Percentiles rank a stretch among this genome's conserved stretches.
Evolutionary conservation across 1,140 invertebrate genomes (phyloP).

Genomic region (Nasonia longicornis): DNA sequence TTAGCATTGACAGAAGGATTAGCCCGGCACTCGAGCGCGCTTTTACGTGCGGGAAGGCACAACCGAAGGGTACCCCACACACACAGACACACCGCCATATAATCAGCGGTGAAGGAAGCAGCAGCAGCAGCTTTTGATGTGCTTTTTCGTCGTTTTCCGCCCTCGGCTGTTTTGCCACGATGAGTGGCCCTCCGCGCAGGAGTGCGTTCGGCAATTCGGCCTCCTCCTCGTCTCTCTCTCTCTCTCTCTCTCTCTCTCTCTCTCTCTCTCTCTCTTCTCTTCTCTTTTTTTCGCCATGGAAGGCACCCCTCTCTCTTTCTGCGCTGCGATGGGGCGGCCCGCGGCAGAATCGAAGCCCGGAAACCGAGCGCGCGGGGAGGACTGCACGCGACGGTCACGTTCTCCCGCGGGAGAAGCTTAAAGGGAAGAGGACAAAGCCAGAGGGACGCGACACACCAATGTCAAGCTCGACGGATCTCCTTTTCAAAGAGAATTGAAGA

Average conservation of each 20-base stretch:
- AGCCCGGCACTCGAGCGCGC: neutral
- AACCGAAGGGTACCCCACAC: neutral
- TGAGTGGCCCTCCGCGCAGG: slow-evolving; percentile 7
- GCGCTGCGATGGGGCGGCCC: neutral
- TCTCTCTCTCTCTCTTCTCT: neutral
- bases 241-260: neutral
- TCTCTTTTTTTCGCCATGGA: neutral
- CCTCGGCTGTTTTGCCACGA: slow-evolving; percentile 22
- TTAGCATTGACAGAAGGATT: neutral
- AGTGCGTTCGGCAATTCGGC: slow-evolving; percentile 8
- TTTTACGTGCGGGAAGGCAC: neutral
- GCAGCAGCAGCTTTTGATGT: slow-evolving; percentile 30
- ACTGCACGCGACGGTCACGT: neutral
- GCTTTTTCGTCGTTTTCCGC: slow-evolving; percentile 7
- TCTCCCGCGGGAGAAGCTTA: slow-evolving; percentile 9
- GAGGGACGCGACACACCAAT: neutral
- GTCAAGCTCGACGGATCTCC: neutral
- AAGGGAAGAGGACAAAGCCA: slow-evolving; percentile 9
- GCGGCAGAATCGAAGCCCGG: slow-evolving; percentile 12
- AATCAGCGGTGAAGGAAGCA: slow-evolving; percentile 17
- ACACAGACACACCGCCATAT: neutral
- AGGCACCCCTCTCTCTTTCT: neutral
- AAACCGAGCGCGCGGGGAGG: neutral
- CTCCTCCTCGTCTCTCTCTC: neutral
- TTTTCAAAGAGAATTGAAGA: neutral